Evolutionary conservation across 2,888 invertebrate species (phyloP), one percentile per base, ranked within the genome.

Genomic region (Andrena fulva): DNA sequence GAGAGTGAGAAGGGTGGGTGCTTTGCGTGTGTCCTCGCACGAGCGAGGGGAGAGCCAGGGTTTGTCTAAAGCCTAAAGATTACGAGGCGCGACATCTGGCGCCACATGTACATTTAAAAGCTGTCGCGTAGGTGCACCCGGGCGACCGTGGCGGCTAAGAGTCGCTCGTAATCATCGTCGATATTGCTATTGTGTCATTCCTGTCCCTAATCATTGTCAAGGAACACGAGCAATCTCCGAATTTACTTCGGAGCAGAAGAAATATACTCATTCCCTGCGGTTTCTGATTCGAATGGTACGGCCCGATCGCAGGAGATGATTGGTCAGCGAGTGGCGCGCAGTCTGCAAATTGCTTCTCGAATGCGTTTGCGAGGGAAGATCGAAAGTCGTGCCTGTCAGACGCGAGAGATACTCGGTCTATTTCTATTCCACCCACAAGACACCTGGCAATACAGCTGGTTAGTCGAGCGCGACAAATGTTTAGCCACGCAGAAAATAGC

Each of bases 21-120:
- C 12, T 42, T 42, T 12, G 24, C 33, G 67, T 20, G 68, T 52
- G 54, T 64, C 54, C 31, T 33, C 56, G 59, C 67, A 60, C 60
- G 72, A 70, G 70, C 67, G 71, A 42, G 63, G 77, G 59, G 76
- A 64, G 62, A 70, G 79, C 72, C 68, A 68, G 54, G 67, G 56
- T 82, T 62, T 77, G 74, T 85, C 84, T 84, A 86, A 86, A 90
- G 90, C 85, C 84, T 84, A 85, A 86, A 90, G 90, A 91, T 90
- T 87, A 90, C 88, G 86, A 87, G 86, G 82, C 91, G 88, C 86
- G 89, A 89, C 91, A 91, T 91, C 92, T 91, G 91, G 91, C 91
- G 90, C 91, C 91, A 85, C 85, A 76, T 80, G 77, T 80, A 81
- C 87, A 82, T 76, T 77, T 74, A 69, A 69, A 80, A 60, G 66